These are phyloP conservation scores for Brachyptera risi DNA, from an alignment of 2,888 invertebrate genomes.

Conservation along the genomic window DNA sequence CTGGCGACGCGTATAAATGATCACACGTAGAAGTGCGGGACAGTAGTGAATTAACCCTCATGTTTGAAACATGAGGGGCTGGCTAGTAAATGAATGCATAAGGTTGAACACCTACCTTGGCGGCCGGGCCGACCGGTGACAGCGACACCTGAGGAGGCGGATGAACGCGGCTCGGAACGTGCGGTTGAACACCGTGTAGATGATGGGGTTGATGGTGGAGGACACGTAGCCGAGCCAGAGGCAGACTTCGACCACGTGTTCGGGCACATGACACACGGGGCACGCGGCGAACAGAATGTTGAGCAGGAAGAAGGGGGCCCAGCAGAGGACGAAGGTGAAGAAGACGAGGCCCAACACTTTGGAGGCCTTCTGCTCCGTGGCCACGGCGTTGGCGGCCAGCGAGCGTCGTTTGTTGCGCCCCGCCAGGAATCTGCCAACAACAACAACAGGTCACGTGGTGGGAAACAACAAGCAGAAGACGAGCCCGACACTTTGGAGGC, in stretches of 20 bases:
- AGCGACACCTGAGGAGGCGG: slow-evolving; percentile 68
- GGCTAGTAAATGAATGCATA: too few species aligned
- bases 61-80: too few species aligned
- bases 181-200: slow-evolving; percentile 89
- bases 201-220: slow-evolving; percentile 89
- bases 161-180: slow-evolving; percentile 84
- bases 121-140: slow-evolving; percentile 51
- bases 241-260: slow-evolving; percentile 73
- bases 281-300: slow-evolving; percentile 86
- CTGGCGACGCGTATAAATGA: too few species aligned
- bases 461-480: too few species aligned
- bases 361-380: slow-evolving; percentile 93
- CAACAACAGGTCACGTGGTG: not conserved
- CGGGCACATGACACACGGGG: slow-evolving; percentile 70
- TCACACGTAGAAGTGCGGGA: too few species aligned
- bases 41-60: too few species aligned
- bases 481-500: slow-evolving; percentile 64
- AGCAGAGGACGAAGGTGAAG: slow-evolving; percentile 87
- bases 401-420: slow-evolving; percentile 66
- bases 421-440: slow-evolving; percentile 41
- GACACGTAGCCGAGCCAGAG: slow-evolving; percentile 91
- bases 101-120: slow-evolving; percentile 35
- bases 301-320: slow-evolving; percentile 88
- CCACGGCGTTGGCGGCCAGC: slow-evolving; percentile 73
- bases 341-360: slow-evolving; percentile 89